Conservation (phyloP, 35 echinoderm and acorn worm species). For the Acanthaster planci region DNA sequence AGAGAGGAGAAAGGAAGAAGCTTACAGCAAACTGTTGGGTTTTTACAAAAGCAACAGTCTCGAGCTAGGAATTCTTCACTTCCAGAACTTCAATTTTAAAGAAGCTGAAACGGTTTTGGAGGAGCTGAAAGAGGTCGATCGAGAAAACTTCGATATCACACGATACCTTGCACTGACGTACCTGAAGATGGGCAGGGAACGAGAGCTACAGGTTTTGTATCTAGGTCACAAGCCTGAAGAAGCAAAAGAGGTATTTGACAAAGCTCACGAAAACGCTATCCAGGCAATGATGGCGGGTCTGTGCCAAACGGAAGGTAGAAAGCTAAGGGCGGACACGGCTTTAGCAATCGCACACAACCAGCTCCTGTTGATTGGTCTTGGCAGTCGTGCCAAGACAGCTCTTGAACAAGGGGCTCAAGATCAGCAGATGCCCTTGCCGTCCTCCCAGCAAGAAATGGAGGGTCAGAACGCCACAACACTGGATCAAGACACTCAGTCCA, state of each 20-base stretch:
- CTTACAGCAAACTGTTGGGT: background rate
- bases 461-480: too few relatives aligned
- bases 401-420: too few relatives aligned
- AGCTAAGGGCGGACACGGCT: background rate
- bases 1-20: background rate
- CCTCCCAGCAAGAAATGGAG: too few relatives aligned
- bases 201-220: background rate
- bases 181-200: background rate
- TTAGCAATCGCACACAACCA: conserved; percentile 15
- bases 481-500: too few relatives aligned
- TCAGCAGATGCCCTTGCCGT: too few relatives aligned
- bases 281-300: background rate
- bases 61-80: background rate
- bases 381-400: too few relatives aligned
- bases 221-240: background rate
- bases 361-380: background rate
- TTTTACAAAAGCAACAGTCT: background rate
- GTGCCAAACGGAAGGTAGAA: background rate
- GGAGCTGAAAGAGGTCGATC: background rate
- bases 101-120: background rate
- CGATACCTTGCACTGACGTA: background rate
- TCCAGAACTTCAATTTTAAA: conserved; percentile 1
- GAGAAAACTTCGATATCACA: background rate
- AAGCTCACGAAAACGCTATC: background rate
- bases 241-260: background rate